Conservation (phyloP, 2,113 vertebrate species). For the Gavialis gangeticus region DNA sequence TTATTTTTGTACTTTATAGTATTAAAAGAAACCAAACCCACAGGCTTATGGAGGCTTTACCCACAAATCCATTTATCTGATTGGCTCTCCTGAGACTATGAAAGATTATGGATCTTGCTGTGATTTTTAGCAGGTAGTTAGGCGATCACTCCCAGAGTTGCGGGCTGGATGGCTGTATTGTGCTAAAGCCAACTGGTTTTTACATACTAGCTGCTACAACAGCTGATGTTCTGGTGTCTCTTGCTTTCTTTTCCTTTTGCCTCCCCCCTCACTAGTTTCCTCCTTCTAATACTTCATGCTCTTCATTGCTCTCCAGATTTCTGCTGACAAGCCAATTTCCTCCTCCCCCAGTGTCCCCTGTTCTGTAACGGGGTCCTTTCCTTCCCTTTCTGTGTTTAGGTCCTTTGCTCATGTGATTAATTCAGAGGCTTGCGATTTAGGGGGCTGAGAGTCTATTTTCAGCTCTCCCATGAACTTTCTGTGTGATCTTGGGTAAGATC, state of each 20-base stretch:
- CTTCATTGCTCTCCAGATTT: neutral
- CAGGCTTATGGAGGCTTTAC: conserved; percentile 58
- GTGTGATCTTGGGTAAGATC: neutral
- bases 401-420: neutral
- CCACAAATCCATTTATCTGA: conserved; percentile 63
- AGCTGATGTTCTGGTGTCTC: neutral
- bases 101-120: conserved; percentile 23
- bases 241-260: neutral
- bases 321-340: conserved; percentile 46
- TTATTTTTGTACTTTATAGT: conserved; percentile 61
- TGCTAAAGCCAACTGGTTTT: neutral
- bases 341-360: neutral
- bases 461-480: neutral
- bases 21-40: conserved; percentile 65
- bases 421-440: accelerated
- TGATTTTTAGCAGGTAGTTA: neutral
- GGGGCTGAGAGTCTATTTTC: conserved; percentile 1
- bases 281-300: neutral
- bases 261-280: neutral
- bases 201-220: neutral
- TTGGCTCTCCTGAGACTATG: conserved; percentile 38
- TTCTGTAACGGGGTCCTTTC: neutral
- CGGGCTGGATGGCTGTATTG: neutral
- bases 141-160: neutral
- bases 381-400: accelerated